Evolutionary conservation across 37 sponge, comb jelly and placozoan genomes (phyloP).

Genomic region (Mnemiopsis leidyi): DNA sequence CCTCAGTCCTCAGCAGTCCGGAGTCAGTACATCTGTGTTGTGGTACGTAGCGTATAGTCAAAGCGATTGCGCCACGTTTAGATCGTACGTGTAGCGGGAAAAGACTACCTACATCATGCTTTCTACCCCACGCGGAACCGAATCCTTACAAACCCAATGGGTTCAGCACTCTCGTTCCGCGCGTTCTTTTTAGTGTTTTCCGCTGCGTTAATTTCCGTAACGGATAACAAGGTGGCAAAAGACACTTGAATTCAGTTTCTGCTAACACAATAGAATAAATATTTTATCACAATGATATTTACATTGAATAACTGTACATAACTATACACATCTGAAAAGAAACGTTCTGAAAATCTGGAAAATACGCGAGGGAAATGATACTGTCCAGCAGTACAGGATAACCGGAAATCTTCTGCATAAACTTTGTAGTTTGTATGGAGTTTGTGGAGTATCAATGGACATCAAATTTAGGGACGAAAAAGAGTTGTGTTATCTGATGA

Average conservation of each 20-base stretch:
- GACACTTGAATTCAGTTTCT: neutral
- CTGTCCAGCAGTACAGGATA: neutral
- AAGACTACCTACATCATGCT: neutral
- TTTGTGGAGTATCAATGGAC: too few relatives aligned
- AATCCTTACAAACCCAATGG: conserved; percentile 31
- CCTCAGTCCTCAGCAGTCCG: too few relatives aligned
- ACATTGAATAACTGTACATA: conserved; percentile 26
- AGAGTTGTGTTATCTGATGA: neutral
- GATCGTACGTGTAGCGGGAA: neutral
- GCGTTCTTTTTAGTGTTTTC: too few relatives aligned
- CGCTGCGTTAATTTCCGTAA: neutral
- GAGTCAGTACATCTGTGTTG: too few relatives aligned
- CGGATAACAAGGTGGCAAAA: neutral
- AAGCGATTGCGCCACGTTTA: neutral
- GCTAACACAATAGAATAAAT: neutral
- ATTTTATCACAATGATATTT: neutral
- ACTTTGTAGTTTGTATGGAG: too few relatives aligned
- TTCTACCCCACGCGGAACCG: neutral
- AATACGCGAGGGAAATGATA: neutral
- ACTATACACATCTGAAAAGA: neutral
- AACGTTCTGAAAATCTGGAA: conserved; percentile 16
- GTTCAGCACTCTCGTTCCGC: neutral
- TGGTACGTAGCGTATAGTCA: neutral
- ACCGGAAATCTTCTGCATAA: neutral
- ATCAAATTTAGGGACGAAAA: neutral